These are phyloP conservation scores for Leucania comma DNA, from an alignment of 2,888 invertebrate genomes.

Conservation along the genomic window DNA sequence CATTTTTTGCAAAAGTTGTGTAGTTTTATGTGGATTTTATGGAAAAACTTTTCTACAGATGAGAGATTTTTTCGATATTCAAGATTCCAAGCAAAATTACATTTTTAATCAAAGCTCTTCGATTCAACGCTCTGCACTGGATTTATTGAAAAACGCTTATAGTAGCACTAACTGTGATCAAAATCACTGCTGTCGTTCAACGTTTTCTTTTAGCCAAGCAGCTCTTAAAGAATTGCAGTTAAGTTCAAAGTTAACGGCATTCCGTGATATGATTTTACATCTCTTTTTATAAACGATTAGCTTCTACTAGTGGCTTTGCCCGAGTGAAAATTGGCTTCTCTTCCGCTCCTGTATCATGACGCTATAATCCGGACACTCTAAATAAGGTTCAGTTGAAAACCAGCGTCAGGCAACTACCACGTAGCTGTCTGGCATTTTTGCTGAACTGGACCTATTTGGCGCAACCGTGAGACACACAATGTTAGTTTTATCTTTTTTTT, in stretches of 20 bases:
- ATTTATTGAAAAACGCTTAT: constrained; percentile 38
- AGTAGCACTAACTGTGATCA: constrained; percentile 24
- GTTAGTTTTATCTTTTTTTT: no score
- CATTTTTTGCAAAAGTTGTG: not conserved
- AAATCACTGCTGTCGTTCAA: constrained; percentile 32
- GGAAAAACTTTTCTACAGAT: not conserved
- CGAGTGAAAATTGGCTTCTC: no score
- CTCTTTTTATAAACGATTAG: not conserved
- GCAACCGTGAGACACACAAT: no score
- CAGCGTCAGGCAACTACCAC: no score
- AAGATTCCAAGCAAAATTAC: constrained; percentile 10
- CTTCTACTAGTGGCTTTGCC: no score
- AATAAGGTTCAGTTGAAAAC: no score
- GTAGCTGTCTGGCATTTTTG: no score
- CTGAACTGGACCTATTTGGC: no score
- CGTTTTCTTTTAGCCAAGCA: constrained; percentile 6
- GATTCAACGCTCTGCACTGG: constrained; percentile 11
- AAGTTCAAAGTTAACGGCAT: constrained; percentile 33
- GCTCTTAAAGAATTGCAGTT: constrained; percentile 15
- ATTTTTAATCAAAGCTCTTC: constrained; percentile 33
- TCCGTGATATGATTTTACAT: constrained; percentile 36
- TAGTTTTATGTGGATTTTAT: not conserved
- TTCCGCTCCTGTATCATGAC: no score
- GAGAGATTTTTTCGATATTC: constrained; percentile 11
- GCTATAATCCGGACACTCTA: no score